Conservation (phyloP, 2,888 invertebrate species). For the Rotaria socialis region DNA sequence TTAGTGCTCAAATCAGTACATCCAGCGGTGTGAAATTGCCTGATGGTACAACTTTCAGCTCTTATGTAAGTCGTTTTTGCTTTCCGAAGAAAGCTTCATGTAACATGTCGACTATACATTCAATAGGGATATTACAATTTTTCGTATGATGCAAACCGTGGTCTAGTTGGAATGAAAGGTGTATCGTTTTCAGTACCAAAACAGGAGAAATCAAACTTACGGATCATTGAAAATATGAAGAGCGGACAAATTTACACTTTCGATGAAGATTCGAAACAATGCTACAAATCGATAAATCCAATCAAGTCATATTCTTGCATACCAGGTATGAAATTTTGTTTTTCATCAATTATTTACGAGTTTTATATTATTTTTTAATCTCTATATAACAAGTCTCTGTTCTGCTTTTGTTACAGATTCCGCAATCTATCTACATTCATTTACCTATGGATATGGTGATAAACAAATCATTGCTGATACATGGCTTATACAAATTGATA, state of each 20-base stretch:
- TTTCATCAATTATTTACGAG: too few species aligned
- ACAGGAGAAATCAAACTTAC: background rate
- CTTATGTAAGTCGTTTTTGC: background rate
- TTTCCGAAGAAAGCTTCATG: background rate
- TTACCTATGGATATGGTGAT: background rate
- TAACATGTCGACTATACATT: background rate
- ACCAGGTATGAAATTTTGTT: background rate
- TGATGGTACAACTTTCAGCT: background rate
- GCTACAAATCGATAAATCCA: background rate
- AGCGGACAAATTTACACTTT: background rate
- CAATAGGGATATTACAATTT: background rate
- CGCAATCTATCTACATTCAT: background rate
- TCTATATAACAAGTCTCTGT: background rate
- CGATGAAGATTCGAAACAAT: background rate
- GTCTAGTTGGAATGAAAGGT: too few species aligned
- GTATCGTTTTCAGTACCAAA: too few species aligned
- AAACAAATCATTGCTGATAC: background rate
- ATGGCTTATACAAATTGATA: background rate
- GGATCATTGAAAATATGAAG: background rate
- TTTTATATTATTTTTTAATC: too few species aligned
- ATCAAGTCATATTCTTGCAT: background rate
- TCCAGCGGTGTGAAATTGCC: background rate
- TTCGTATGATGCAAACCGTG: too few species aligned
- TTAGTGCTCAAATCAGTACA: background rate
- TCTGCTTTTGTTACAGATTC: background rate